Evolutionary conservation across 1,140 invertebrate genomes (phyloP).

Genomic region (Colletes gigas): DNA sequence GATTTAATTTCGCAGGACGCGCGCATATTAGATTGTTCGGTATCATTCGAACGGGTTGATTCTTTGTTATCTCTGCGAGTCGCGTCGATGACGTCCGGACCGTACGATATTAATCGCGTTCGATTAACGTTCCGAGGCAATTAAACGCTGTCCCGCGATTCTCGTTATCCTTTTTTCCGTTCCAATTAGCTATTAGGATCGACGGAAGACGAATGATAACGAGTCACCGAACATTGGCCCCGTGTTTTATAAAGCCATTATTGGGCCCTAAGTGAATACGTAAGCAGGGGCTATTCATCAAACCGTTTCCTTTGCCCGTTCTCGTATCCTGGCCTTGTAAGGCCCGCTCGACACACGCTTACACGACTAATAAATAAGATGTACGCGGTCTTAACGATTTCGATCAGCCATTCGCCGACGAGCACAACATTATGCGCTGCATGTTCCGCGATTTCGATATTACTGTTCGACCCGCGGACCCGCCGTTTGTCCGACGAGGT

Average conservation of each 20-base stretch:
- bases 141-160: conserved; percentile 16
- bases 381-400: conserved; percentile 68
- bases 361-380: conserved; percentile 74
- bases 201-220: conserved; percentile 71
- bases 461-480: conserved; percentile 4
- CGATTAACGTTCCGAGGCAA: conserved; percentile 15
- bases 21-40: background rate
- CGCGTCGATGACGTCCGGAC: conserved; percentile 1
- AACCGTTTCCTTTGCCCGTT: conserved; percentile 51
- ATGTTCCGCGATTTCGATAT: conserved; percentile 54
- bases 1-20: background rate
- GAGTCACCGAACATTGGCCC: conserved; percentile 57
- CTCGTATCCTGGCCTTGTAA: conserved; percentile 57
- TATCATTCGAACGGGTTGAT: background rate
- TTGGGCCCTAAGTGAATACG: conserved; percentile 72
- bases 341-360: conserved; percentile 59
- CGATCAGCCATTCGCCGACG: conserved; percentile 67
- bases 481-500: conserved; percentile 44
- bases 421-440: conserved; percentile 51
- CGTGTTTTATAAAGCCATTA: conserved; percentile 78
- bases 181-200: conserved; percentile 56
- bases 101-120: background rate
- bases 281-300: conserved; percentile 74
- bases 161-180: background rate
- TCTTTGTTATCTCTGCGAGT: background rate